A percentile compares a stretch with the other conserved stretches of the same genome.
Evolutionary conservation across 1,140 invertebrate genomes (phyloP).

Genomic region (Drosophila navojoa): DNA sequence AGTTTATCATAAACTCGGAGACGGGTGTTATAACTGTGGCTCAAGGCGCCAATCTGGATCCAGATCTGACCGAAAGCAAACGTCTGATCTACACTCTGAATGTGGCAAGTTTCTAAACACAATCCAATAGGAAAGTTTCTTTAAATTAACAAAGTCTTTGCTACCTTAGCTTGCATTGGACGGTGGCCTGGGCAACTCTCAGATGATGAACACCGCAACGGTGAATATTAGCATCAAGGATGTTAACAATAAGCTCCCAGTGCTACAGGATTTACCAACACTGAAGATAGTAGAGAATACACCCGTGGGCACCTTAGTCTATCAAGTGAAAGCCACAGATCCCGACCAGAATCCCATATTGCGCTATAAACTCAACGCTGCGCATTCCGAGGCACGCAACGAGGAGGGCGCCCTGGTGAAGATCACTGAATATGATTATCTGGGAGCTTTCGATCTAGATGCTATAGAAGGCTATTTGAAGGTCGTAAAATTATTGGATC

Average conservation of each 20-base stretch:
- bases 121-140: neutral
- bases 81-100: constrained; percentile 88
- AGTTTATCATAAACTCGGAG: constrained; percentile 94
- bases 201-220: constrained; percentile 88
- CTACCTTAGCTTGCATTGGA: constrained; percentile 88
- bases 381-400: constrained; percentile 90
- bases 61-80: constrained; percentile 92
- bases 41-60: constrained; percentile 93
- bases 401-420: constrained; percentile 91
- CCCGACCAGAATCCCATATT: constrained; percentile 91
- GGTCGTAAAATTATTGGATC: constrained; percentile 88
- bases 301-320: constrained; percentile 89
- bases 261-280: constrained; percentile 88
- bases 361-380: constrained; percentile 89
- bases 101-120: constrained; percentile 85
- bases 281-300: constrained; percentile 89
- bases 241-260: constrained; percentile 95
- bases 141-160: neutral
- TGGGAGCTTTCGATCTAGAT: constrained; percentile 90
- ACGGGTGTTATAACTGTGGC: constrained; percentile 93
- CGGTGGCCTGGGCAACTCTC: constrained; percentile 92
- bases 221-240: constrained; percentile 95
- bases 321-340: constrained; percentile 90
- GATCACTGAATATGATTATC: constrained; percentile 89
- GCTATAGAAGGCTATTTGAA: constrained; percentile 89